phyloP scores from a whole-genome alignment of 1,140 invertebrate genomes.

The Pseudachorutes palmiensis region DNA sequence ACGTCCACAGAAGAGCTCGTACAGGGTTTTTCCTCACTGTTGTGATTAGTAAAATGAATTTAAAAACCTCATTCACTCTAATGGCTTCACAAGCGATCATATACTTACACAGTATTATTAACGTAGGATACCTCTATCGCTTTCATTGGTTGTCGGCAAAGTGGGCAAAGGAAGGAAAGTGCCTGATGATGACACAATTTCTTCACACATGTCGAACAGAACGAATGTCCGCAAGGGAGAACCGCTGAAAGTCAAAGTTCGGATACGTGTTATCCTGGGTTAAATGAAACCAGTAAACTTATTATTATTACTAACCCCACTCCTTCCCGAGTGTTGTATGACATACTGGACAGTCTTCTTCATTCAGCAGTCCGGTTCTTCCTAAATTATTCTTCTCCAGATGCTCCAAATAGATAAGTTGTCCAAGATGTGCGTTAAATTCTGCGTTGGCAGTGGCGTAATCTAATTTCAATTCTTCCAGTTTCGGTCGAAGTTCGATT shows the following conservation, averaged over 20 bases:
- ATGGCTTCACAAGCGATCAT: not conserved
- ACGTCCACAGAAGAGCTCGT: no score
- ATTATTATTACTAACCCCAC: no score
- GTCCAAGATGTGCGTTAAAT: slow-evolving; percentile 47
- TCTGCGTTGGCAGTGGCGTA: slow-evolving; percentile 35
- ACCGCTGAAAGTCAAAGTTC: no score
- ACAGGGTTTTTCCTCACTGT: no score
- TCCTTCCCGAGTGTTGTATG: slow-evolving; percentile 49
- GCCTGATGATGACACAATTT: slow-evolving; percentile 21
- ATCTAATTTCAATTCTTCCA: slow-evolving; percentile 39
- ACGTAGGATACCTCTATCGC: slow-evolving; percentile 54
- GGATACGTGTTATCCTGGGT: no score
- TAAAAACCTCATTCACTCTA: no score
- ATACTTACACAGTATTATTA: slow-evolving; percentile 42
- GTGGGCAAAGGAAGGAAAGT: slow-evolving; percentile 48
- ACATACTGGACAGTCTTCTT: slow-evolving; percentile 65
- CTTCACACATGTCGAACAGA: slow-evolving; percentile 55
- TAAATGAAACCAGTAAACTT: no score
- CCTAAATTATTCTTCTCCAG: slow-evolving; percentile 45
- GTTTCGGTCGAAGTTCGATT: slow-evolving; percentile 44
- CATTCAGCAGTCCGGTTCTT: slow-evolving; percentile 44
- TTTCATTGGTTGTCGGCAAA: slow-evolving; percentile 55
- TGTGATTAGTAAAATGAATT: no score
- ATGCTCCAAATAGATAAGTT: slow-evolving; percentile 50
- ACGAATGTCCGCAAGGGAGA: slow-evolving; percentile 59